Evolutionary conservation across 2,888 invertebrate species (phyloP).

Genomic region (Sicus ferrugineus): DNA sequence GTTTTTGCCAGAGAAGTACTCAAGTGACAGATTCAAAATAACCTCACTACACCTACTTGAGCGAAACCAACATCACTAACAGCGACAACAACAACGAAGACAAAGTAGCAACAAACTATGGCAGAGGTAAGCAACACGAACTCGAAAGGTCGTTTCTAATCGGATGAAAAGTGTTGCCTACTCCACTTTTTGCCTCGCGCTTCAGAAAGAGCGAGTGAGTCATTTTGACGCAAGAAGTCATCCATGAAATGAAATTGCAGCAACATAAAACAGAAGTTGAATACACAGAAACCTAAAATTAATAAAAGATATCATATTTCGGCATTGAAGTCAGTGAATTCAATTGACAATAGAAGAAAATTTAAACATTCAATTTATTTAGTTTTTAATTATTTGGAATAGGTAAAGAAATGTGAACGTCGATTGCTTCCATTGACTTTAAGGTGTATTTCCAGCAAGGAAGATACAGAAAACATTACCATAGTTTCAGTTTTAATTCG

Average conservation of each 20-base stretch:
- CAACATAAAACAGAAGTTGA: no score
- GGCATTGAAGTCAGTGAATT: no score
- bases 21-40: slow-evolving; percentile 28
- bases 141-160: slow-evolving; percentile 64
- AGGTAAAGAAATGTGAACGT: no score
- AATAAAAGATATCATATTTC: no score
- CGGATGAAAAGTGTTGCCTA: slow-evolving; percentile 59
- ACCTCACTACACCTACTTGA: slow-evolving; percentile 33
- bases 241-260: slow-evolving; percentile 12
- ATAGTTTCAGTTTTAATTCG: no score
- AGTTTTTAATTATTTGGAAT: no score
- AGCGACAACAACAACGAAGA: slow-evolving; percentile 34
- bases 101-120: neutral
- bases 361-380: no score
- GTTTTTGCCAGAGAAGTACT: neutral
- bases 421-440: no score
- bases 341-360: no score
- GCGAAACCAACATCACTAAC: slow-evolving; percentile 31
- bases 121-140: slow-evolving; percentile 49
- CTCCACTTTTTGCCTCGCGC: slow-evolving; percentile 35
- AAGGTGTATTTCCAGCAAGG: no score
- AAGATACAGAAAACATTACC: no score
- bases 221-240: slow-evolving; percentile 19
- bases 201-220: slow-evolving; percentile 10
- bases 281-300: no score